These are phyloP conservation scores for Chrysaora quinquecirrha DNA, from an alignment of 30 jellyfish, hydroid and myxozoan species.

Conservation along the genomic window DNA sequence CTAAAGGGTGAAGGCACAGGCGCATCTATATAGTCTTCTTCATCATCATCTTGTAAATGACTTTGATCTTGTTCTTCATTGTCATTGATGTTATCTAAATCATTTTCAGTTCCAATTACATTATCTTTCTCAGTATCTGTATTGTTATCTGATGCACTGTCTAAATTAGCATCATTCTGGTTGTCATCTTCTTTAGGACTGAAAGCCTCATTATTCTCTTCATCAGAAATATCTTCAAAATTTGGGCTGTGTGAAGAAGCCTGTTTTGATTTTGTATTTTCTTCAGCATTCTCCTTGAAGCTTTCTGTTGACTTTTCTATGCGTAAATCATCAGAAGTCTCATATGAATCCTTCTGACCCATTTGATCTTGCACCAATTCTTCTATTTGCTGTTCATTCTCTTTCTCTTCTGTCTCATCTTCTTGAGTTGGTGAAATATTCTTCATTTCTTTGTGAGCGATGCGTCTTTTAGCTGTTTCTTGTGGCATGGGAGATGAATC, in stretches of 20 bases:
- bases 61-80: too few relatives aligned
- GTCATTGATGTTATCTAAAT: background rate
- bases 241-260: background rate
- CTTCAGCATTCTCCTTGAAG: background rate
- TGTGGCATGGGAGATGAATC: constrained; percentile 4
- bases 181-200: constrained; percentile 66
- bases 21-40: constrained; percentile 85
- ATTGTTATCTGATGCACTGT: constrained; percentile 1
- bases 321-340: constrained; percentile 4
- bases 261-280: background rate
- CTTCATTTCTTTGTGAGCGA: constrained; percentile 82
- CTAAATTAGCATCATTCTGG: too few relatives aligned
- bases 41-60: too few relatives aligned
- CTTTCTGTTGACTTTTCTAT: too few relatives aligned
- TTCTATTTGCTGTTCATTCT: background rate
- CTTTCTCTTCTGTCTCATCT: constrained; percentile 13
- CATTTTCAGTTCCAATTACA: too few relatives aligned
- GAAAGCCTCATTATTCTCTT: constrained; percentile 56
- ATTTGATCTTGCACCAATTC: constrained; percentile 27
- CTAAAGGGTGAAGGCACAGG: constrained; percentile 97
- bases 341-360: constrained; percentile 29
- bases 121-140: constrained; percentile 15
- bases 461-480: constrained; percentile 25
- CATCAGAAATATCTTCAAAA: constrained; percentile 62
- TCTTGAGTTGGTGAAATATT: constrained; percentile 24